phyloP scores from a whole-genome alignment of 2,113 vertebrate genomes.

The Raja brachyura region DNA sequence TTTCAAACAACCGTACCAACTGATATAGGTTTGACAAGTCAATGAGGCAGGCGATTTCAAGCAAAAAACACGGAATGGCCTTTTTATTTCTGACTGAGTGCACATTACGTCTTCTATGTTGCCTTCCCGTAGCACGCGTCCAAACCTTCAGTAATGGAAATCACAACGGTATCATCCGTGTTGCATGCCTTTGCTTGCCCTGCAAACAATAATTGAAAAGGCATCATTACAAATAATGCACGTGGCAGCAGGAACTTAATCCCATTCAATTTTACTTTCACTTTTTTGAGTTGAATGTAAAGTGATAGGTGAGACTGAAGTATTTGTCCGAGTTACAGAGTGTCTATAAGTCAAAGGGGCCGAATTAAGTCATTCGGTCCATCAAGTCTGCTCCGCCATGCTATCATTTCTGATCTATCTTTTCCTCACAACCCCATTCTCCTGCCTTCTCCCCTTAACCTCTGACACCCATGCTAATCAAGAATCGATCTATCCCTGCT shows the following conservation, averaged over 20 bases:
- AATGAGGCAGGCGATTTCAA: neutral
- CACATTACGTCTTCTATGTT: neutral
- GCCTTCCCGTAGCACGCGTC: neutral
- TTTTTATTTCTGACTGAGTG: neutral
- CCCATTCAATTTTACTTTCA: neutral
- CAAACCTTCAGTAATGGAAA: neutral
- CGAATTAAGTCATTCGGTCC: too few relatives aligned
- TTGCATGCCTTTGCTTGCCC: conserved; percentile 8
- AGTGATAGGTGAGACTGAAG: neutral
- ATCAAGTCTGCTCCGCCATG: too few relatives aligned
- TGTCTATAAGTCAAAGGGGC: too few relatives aligned
- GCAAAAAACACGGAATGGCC: too few relatives aligned
- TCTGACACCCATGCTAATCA: too few relatives aligned
- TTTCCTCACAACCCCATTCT: too few relatives aligned
- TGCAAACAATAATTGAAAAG: neutral
- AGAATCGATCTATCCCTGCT: too few relatives aligned
- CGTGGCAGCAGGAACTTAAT: too few relatives aligned
- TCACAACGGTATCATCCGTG: neutral
- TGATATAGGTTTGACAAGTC: neutral
- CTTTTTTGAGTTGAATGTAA: neutral
- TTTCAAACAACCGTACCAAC: neutral
- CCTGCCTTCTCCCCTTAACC: too few relatives aligned
- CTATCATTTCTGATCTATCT: too few relatives aligned
- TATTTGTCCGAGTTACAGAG: neutral
- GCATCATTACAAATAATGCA: neutral